Evolutionary conservation across 2,888 invertebrate species (phyloP).

Genomic region (Venustoraphidia nigricollis): DNA sequence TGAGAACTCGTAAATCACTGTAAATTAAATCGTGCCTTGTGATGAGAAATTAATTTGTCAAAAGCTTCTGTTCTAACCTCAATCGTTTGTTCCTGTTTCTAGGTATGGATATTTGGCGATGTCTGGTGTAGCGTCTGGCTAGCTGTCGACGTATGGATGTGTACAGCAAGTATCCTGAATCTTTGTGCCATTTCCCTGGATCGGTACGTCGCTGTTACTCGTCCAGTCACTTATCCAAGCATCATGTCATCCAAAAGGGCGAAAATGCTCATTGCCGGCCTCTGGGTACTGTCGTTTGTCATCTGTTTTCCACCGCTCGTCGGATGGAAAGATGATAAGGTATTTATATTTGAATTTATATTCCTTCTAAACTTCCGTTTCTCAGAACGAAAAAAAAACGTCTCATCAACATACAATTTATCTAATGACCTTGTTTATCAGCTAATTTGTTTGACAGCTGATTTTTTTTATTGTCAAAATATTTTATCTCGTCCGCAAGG

Average conservation of each 20-base stretch:
- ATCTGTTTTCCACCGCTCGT: slow-evolving; percentile 94
- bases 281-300: slow-evolving; percentile 91
- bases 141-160: slow-evolving; percentile 97
- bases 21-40: too few relatives aligned
- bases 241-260: slow-evolving; percentile 76
- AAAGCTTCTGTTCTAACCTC: neutral
- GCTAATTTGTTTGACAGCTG: too few relatives aligned
- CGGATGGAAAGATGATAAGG: slow-evolving; percentile 73
- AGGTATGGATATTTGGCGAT: slow-evolving; percentile 95
- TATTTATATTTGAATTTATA: slow-evolving; percentile 24
- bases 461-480: too few relatives aligned
- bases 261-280: slow-evolving; percentile 72
- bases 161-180: slow-evolving; percentile 93
- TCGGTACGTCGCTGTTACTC: slow-evolving; percentile 91
- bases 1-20: too few relatives aligned
- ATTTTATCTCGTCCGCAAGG: too few relatives aligned
- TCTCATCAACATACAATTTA: too few relatives aligned
- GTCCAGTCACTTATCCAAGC: slow-evolving; percentile 90
- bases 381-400: too few relatives aligned
- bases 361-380: too few relatives aligned
- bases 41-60: neutral
- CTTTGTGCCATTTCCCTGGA: slow-evolving; percentile 89
- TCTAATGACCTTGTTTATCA: too few relatives aligned
- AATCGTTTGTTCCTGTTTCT: slow-evolving; percentile 17
- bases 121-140: slow-evolving; percentile 95